A percentile compares a stretch with the other conserved stretches of the same genome.
Evolutionary conservation across 2,888 invertebrate genomes (phyloP).

Genomic region (Tenthredo amoena): DNA sequence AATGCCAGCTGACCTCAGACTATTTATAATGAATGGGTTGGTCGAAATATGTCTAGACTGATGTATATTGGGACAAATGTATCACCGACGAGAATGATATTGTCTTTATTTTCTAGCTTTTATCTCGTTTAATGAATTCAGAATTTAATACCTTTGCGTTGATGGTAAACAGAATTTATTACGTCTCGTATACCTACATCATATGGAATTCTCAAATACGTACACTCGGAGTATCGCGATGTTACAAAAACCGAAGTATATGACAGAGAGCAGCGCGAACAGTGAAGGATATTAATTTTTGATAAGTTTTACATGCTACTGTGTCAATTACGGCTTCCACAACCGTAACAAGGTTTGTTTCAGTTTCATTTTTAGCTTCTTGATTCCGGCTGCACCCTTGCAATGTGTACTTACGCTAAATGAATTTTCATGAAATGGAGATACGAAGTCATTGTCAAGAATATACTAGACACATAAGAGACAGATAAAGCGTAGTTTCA

Average conservation of each 20-base stretch:
- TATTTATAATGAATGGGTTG: conserved; percentile 7
- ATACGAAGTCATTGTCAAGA: conserved; percentile 35
- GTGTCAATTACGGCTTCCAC: conserved; percentile 19
- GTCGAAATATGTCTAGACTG: conserved; percentile 1
- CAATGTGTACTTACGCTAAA: conserved; percentile 32
- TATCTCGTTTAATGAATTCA: not conserved
- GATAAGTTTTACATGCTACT: conserved; percentile 14
- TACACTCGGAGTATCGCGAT: not conserved
- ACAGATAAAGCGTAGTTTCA: conserved; percentile 39
- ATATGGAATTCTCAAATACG: conserved; percentile 13
- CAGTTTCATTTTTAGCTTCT: not conserved
- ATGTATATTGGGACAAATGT: not conserved
- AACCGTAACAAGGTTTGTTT: not conserved
- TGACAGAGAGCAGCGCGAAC: not conserved
- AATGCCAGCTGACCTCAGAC: not conserved
- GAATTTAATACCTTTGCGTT: not conserved
- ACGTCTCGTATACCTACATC: conserved; percentile 11
- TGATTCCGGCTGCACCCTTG: not conserved
- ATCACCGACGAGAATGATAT: not conserved
- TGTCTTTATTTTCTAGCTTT: conserved; percentile 1
- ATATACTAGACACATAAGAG: conserved; percentile 45
- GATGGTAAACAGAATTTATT: conserved; percentile 29
- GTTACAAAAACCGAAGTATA: conserved; percentile 3
- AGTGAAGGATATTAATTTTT: not conserved
- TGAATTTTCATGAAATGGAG: conserved; percentile 37